Conservation (phyloP, 2,888 invertebrate genomes). For the Tenthredo amoena region DNA sequence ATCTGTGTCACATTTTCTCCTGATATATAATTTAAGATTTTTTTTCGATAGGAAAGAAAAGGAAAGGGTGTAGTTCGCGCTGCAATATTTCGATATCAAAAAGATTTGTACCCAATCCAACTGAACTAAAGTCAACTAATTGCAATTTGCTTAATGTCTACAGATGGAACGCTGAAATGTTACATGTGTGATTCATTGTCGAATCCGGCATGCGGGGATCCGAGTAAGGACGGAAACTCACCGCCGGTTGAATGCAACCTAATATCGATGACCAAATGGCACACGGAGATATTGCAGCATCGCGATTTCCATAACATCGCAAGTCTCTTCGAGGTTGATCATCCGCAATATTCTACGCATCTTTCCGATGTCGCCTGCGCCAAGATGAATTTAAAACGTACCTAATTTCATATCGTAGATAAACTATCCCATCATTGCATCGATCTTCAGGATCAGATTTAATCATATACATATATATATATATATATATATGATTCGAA, state of each 20-base stretch:
- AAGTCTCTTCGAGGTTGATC: conserved; percentile 65
- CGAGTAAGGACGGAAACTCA: conserved; percentile 56
- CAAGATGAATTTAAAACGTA: conserved; percentile 67
- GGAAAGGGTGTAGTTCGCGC: background rate
- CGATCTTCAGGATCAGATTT: background rate
- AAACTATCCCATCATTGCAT: background rate
- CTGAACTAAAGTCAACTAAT: background rate
- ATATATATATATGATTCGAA: background rate
- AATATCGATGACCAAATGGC: conserved; percentile 60
- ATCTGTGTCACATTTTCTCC: background rate
- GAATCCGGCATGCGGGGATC: conserved; percentile 64
- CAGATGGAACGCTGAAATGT: conserved; percentile 69
- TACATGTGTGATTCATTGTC: conserved; percentile 68
- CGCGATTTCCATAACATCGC: conserved; percentile 57
- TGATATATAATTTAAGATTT: background rate
- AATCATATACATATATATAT: too few species aligned
- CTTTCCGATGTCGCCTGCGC: conserved; percentile 64
- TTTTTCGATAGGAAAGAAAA: too few species aligned
- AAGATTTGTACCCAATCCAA: background rate
- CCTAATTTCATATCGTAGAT: background rate
- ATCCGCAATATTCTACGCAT: conserved; percentile 54
- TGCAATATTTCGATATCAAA: background rate
- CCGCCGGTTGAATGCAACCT: conserved; percentile 63
- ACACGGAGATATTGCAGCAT: conserved; percentile 57
- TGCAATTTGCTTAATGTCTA: conserved; percentile 9